Conservation (phyloP, 2,797 vertebrate genomes). For the Muraenolepis orangiensis region DNA sequence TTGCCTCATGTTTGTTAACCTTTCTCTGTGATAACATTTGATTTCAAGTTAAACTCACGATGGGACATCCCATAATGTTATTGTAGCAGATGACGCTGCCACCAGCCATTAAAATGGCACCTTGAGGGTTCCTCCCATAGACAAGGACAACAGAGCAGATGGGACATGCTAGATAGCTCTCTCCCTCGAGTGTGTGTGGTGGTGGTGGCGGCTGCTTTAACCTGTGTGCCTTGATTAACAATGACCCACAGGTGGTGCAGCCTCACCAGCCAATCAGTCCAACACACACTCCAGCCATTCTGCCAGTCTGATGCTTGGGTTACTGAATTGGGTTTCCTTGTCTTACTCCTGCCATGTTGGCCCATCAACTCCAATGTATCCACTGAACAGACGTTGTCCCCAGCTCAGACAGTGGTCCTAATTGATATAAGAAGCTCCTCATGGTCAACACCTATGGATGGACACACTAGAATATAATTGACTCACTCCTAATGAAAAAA, state of each 20-base stretch:
- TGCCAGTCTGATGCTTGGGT: not conserved
- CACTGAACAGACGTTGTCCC: not conserved
- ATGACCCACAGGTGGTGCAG: too few species aligned
- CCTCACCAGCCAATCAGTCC: too few species aligned
- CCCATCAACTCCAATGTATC: not conserved
- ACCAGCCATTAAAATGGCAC: too few species aligned
- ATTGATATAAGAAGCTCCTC: not conserved
- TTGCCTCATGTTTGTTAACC: not conserved
- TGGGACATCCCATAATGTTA: not conserved
- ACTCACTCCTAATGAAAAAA: slow-evolving; percentile 12
- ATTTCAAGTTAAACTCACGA: not conserved
- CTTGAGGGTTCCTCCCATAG: too few species aligned
- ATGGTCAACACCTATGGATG: not conserved
- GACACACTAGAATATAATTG: not conserved
- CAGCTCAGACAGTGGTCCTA: not conserved
- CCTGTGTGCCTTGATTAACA: too few species aligned
- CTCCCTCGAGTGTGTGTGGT: too few species aligned
- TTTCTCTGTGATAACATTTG: not conserved
- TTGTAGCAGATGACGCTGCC: too few species aligned
- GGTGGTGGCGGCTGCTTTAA: too few species aligned
- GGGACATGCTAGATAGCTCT: too few species aligned
- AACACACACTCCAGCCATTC: too few species aligned
- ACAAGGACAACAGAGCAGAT: too few species aligned
- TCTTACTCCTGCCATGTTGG: not conserved
- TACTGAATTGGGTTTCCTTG: not conserved